phyloP scores from a whole-genome alignment of 2,888 invertebrate genomes.

The Galerucella calmariensis region DNA sequence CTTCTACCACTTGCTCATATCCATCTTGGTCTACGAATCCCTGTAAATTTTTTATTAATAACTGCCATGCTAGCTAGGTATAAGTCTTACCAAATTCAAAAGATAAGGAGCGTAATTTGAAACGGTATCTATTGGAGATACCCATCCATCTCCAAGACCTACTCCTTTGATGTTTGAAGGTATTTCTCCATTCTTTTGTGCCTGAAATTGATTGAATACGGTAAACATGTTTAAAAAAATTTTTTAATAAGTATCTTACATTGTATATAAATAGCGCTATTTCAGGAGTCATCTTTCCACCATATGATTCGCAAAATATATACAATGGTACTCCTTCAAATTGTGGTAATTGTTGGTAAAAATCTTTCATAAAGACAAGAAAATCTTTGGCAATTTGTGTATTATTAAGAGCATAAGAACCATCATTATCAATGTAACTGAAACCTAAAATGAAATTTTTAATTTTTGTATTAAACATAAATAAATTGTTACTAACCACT shows the following conservation, averaged over 20 bases:
- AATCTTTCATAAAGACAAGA: constrained; percentile 75
- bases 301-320: constrained; percentile 91
- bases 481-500: constrained; percentile 56
- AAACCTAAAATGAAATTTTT: constrained; percentile 68
- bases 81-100: constrained; percentile 71
- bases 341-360: constrained; percentile 75
- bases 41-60: constrained; percentile 31
- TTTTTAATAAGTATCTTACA: constrained; percentile 61
- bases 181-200: constrained; percentile 46
- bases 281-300: constrained; percentile 92
- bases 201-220: constrained; percentile 44
- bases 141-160: constrained; percentile 90
- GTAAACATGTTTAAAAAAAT: not conserved
- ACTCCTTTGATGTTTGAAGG: constrained; percentile 80
- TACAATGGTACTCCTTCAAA: constrained; percentile 82
- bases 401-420: constrained; percentile 69
- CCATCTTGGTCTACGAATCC: constrained; percentile 44
- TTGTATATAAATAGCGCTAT: constrained; percentile 74
- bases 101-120: constrained; percentile 86
- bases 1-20: constrained; percentile 40
- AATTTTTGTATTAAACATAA: not conserved
- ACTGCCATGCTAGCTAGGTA: not conserved
- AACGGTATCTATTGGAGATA: constrained; percentile 86
- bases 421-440: constrained; percentile 74
- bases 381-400: constrained; percentile 80